phyloP scores from a whole-genome alignment of 2,113 vertebrate species.

The Accipiter virgatus region DNA sequence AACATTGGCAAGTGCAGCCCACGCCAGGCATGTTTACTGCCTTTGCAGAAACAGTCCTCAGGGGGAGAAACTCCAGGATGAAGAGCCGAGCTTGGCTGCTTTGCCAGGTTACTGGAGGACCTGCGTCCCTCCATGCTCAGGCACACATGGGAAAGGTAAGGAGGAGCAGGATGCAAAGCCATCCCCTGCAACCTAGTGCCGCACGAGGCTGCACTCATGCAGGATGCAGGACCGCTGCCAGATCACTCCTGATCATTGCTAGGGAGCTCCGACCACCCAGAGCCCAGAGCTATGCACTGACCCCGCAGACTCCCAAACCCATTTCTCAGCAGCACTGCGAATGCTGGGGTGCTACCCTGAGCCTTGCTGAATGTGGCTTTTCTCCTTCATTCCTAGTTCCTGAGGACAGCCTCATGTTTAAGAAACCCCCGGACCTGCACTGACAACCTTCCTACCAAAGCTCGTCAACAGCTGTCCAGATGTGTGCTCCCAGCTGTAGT shows the following conservation, averaged over 20 bases:
- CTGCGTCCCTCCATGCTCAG: rapidly evolving
- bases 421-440: background rate
- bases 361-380: rapidly evolving
- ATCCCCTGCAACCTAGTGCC: too few relatives aligned
- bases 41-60: background rate
- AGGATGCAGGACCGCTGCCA: background rate
- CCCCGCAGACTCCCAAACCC: background rate
- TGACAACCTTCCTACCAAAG: too few relatives aligned
- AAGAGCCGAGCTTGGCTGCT: background rate
- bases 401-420: background rate
- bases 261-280: background rate
- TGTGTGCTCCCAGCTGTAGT: background rate
- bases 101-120: background rate
- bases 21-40: background rate
- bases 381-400: background rate
- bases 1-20: background rate
- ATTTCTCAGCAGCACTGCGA: too few relatives aligned
- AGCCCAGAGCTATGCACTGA: rapidly evolving
- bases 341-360: background rate
- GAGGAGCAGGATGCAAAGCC: background rate
- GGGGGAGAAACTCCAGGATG: background rate
- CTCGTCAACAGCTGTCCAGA: background rate
- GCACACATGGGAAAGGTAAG: background rate
- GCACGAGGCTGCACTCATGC: background rate
- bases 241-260: too few relatives aligned